These are phyloP conservation scores for Sitta carolinensis DNA, from an alignment of 2,797 vertebrate genomes.

Conservation along the genomic window DNA sequence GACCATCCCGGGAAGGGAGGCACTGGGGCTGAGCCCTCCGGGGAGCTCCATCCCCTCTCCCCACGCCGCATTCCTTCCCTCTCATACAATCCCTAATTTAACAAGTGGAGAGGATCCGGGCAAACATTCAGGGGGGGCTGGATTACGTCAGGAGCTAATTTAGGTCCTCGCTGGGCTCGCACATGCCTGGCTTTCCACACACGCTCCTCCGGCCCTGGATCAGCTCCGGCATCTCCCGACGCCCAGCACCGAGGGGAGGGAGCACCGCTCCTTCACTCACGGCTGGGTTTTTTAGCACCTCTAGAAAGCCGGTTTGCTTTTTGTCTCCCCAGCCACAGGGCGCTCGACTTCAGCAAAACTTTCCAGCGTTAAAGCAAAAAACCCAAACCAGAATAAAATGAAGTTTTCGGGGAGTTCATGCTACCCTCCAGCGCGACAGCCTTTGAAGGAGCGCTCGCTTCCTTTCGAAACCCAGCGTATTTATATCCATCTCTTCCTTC, in stretches of 20 bases:
- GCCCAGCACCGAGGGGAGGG: neutral
- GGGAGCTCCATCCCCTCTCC: neutral
- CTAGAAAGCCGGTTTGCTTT: neutral
- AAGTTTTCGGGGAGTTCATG: neutral
- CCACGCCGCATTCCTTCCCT: slow-evolving; percentile 34
- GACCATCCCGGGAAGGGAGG: neutral
- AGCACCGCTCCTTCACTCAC: neutral
- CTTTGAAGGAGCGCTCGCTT: slow-evolving; percentile 28
- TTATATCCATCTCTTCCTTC: slow-evolving; percentile 53
- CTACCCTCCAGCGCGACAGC: neutral
- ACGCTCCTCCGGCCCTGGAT: neutral
- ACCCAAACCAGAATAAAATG: neutral
- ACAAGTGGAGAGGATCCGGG: slow-evolving; percentile 26
- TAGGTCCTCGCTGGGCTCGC: neutral
- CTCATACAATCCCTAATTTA: slow-evolving; percentile 65
- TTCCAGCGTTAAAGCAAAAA: neutral
- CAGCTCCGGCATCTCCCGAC: neutral
- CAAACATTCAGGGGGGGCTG: neutral
- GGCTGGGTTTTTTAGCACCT: neutral
- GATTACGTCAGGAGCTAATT: slow-evolving; percentile 57
- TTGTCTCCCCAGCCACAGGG: neutral
- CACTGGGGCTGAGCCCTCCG: neutral
- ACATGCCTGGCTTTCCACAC: neutral
- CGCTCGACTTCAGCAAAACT: neutral
- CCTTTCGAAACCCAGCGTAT: neutral